Evolutionary conservation across 2,797 vertebrate genomes (phyloP).

Genomic region (Caiman crocodilus): DNA sequence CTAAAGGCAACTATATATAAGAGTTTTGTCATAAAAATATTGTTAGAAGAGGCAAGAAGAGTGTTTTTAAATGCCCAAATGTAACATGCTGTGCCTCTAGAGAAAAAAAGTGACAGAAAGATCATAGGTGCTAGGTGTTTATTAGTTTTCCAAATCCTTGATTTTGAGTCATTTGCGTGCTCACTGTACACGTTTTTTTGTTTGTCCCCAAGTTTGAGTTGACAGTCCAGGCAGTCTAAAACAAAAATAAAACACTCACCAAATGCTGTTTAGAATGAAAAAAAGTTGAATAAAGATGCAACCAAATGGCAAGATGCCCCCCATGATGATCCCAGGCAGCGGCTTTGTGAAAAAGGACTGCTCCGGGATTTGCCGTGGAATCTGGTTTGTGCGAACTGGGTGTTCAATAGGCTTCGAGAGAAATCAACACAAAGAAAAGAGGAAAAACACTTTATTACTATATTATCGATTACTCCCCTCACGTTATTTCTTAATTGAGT

Average conservation of each 20-base stretch:
- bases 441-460: neutral
- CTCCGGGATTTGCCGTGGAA: constrained; percentile 88
- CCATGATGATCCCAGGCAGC: constrained; percentile 89
- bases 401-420: constrained; percentile 86
- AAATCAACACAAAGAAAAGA: neutral
- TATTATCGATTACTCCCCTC: neutral
- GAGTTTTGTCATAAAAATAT: no score
- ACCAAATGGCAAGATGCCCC: constrained; percentile 92
- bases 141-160: neutral
- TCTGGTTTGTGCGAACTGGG: constrained; percentile 91
- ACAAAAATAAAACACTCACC: constrained; percentile 78
- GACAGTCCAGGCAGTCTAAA: neutral
- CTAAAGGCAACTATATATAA: no score
- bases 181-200: neutral
- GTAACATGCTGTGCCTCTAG: no score
- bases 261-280: constrained; percentile 95
- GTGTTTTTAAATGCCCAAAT: no score
- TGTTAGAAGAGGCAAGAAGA: no score
- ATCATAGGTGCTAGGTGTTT: rapidly evolving
- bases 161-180: neutral
- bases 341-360: constrained; percentile 93
- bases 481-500: neutral
- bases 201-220: neutral
- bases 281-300: constrained; percentile 96
- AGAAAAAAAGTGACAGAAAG: neutral